Evolutionary conservation across 2,888 invertebrate genomes (phyloP), one percentile per base, ranked within the genome.

Genomic region (Colletes collaris): DNA sequence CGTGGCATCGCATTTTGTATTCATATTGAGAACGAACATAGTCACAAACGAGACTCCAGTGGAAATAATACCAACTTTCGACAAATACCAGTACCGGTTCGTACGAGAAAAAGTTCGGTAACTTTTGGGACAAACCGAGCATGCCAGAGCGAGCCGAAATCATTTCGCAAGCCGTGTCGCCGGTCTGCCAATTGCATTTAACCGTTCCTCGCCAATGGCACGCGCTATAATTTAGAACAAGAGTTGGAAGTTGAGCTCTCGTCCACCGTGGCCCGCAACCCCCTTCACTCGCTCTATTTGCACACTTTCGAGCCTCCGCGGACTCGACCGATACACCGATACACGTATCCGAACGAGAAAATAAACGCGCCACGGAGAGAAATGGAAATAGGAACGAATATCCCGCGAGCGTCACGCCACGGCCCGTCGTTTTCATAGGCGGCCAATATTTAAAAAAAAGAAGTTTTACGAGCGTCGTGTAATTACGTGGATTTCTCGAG

Each of bases 261-360:
- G 63, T 44, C 44, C 55, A 5, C 64, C 62, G 59, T 56, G 49
- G 60, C 59, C 65, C 37, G 55, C 76, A 66, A 77, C 77, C 83
- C 27, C 84, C 81, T 69, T 78, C 84, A 63, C 84, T 84, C 68
- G 72, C 56, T 81, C 75, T 76, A 78, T 84, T 81, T 81, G 80
- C 84, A 81, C 80, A 66, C 81, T 81, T 80, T 74, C 74, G 68
- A 46, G 44, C 8, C 44, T 46, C 44, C 44, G 8, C 44, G 44
- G 44, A 46, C 1, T 46, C 44, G 7, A 6, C 44, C 2, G 44
- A 46, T 46, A 46, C 44, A 10, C 8, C 10, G 44, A 46, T 7
- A 46, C 10, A 10, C 10, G 44, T 46, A 8, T 46, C 10, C 44
- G 44, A 40, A 40, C 40, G 40, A 4, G 40, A 40, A 40, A 40